Base-by-base conservation (phyloP, 1,140 invertebrate genomes). In the Pararge aegeria region DNA sequence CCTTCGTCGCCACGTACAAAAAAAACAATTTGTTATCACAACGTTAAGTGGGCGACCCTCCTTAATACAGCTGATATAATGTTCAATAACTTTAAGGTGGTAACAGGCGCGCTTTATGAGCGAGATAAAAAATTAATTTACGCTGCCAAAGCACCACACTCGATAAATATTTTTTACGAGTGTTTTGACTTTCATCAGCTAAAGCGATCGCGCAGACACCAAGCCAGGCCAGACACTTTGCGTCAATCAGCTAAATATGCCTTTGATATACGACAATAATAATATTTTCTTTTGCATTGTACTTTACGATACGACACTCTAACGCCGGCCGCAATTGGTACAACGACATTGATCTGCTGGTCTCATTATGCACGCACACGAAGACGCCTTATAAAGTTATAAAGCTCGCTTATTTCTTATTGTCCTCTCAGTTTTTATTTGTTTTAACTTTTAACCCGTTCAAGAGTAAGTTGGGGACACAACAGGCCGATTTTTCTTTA, bases 241-340 rank as follows among this genome's bases (percentile, higher is more conserved):
- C 80, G 75, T 85, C 76, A 85, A 82, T 87, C 82, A 73, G 74
- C 69, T 61, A 66, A 70, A 78, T 69, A 66, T 59, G 66, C 68
- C 66, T 71, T 64, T 70, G 61, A 64, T 67, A 50, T 53, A 61
- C 48, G 59, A 62, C 67, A 76, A 79, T 85, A 80, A 78, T 69
- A 79, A 79, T 85, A 82, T 85, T 81, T 77, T 73, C 70, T 78
- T 77, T 74, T 68, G 70, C 73, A 75, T 73, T 77, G 70, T 64
- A 78, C 68, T 81, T 75, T 78, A 83, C 71, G 75, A 77, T 82
- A 78, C 74, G 69, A 76, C 73, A 78, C 68, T 73, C 58, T 71
- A 71, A 66, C 57, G 58, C 44, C 63, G 21, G 58, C 57, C 65
- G 75, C 82, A 84, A 83, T 84, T 85, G 79, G 71, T 77, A 64